A percentile compares a stretch with the other conserved stretches of the same genome.
phyloP scores from a whole-genome alignment of 2,888 invertebrate species.

The Achlya flavicornis region DNA sequence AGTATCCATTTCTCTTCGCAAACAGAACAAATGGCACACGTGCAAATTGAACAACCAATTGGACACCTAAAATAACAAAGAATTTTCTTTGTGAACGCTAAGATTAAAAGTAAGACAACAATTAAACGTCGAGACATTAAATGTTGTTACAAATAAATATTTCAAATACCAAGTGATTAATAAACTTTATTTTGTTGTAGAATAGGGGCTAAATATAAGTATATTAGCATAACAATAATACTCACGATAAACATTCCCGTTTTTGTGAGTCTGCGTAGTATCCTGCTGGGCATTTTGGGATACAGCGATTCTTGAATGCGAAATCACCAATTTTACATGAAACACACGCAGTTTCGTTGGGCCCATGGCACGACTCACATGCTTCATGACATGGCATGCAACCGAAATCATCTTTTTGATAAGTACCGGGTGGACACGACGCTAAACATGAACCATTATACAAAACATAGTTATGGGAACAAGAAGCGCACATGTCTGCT shows the following conservation, averaged over 20 bases:
- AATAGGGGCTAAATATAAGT: conserved; percentile 34
- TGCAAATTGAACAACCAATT: conserved; percentile 90
- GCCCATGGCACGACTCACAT: conserved; percentile 93
- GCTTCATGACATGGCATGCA: conserved; percentile 91
- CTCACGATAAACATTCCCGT: conserved; percentile 88
- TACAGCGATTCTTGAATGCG: conserved; percentile 88
- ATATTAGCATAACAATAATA: conserved; percentile 53
- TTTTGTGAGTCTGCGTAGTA: conserved; percentile 90
- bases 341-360: conserved; percentile 90
- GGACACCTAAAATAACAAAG: conserved; percentile 83
- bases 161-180: conserved; percentile 33
- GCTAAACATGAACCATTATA: conserved; percentile 93
- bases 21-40: conserved; percentile 87
- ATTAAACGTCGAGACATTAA: conserved; percentile 33
- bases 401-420: conserved; percentile 93
- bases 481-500: conserved; percentile 93
- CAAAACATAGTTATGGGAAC: conserved; percentile 93
- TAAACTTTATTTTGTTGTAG: conserved; percentile 35
- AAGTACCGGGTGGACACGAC: conserved; percentile 92
- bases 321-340: conserved; percentile 89
- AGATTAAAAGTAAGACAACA: conserved; percentile 28
- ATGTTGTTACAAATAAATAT: conserved; percentile 28
- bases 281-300: conserved; percentile 88
- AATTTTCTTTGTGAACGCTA: conserved; percentile 25
- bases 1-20: conserved; percentile 90